Conservation (phyloP, 2,797 vertebrate genomes). For the Myotis pilosus region DNA sequence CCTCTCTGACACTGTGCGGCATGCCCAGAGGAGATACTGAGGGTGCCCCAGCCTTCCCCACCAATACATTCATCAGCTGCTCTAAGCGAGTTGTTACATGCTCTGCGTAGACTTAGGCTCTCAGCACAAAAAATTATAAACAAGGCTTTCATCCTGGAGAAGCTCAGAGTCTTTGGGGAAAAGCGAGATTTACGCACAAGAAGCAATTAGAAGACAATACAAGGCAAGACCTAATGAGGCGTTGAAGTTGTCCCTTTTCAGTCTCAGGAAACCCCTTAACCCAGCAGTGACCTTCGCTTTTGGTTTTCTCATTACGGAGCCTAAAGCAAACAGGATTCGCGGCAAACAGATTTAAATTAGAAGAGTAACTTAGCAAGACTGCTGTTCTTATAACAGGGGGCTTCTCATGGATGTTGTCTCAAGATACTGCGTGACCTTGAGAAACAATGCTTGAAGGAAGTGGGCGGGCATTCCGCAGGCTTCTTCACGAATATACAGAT, state of each 20-base stretch:
- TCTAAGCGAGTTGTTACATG: neutral
- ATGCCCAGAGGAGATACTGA: neutral
- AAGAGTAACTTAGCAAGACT: neutral
- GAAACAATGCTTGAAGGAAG: slow-evolving; percentile 46
- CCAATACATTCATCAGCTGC: neutral
- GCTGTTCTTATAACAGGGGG: neutral
- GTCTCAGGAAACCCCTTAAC: slow-evolving; percentile 41
- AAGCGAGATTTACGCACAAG: slow-evolving; percentile 44
- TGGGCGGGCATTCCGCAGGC: neutral
- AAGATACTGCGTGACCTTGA: slow-evolving; percentile 7
- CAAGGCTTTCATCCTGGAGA: slow-evolving; percentile 4
- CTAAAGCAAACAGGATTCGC: slow-evolving; percentile 64
- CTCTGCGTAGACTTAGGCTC: neutral
- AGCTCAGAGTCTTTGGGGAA: slow-evolving; percentile 27
- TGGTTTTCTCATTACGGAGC: slow-evolving; percentile 49
- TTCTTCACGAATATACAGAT: no score
- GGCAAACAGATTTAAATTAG: slow-evolving; percentile 43
- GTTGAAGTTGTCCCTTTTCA: neutral
- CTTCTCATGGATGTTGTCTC: neutral
- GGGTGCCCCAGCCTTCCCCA: neutral
- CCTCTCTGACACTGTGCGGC: neutral
- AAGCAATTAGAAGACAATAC: slow-evolving; percentile 63
- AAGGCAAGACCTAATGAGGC: neutral
- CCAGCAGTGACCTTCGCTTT: slow-evolving; percentile 16
- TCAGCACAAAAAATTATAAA: neutral